Base-by-base conservation (phyloP, 2,113 vertebrate genomes). In the Terrapene triunguis region DNA sequence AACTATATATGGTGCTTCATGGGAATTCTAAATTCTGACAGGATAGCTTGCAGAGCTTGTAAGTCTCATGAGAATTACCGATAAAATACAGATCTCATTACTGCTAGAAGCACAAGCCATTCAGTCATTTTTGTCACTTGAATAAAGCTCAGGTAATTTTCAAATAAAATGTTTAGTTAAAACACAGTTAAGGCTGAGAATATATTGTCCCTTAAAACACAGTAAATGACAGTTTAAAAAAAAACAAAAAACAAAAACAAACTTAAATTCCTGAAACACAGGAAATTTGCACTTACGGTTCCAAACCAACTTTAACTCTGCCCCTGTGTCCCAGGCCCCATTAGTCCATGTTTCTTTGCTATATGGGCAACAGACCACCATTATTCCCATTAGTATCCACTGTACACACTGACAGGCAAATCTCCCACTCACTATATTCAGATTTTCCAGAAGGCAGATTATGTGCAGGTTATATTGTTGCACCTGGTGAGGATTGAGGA, bases 311-410 rank as follows among this genome's bases (percentile, higher is more conserved):
- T 29, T 57, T 62, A n/a, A 59, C 10, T 44, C 17, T 81, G 47
- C 53, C 21, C 19, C 32, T 89, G 25, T 59, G 83, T 2, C 25
- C 42, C 29, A 2, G 82, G 74, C 48, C 1, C 0, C 0, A 48
- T 90, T 35, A 62, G 47, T 16, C 16, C 59, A 81, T 14, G 4
- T 48, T 13, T 78, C 2, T 57, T 69, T 47, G 29, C 32, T 89
- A 24, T 4, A 65, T 4, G n/a, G n/a, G 55, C 5, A 42, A 78
- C 7, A 29, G 42, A 44, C 13, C 25, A 47, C 12, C 42, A 25
- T 47, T 78, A 29, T 25, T 25, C 74, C 6, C 10, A 44, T 35
- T 65, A 91, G 27, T 1, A 65, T 38, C 38, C 48, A n/a, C 44
- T 1, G 84, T 82, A 21, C 62, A 84, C 27, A 13, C 24, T 48